Evolutionary conservation across 2,888 invertebrate genomes (phyloP), one percentile per base, ranked within the genome.

Genomic region (Ephialtes manifestator): DNA sequence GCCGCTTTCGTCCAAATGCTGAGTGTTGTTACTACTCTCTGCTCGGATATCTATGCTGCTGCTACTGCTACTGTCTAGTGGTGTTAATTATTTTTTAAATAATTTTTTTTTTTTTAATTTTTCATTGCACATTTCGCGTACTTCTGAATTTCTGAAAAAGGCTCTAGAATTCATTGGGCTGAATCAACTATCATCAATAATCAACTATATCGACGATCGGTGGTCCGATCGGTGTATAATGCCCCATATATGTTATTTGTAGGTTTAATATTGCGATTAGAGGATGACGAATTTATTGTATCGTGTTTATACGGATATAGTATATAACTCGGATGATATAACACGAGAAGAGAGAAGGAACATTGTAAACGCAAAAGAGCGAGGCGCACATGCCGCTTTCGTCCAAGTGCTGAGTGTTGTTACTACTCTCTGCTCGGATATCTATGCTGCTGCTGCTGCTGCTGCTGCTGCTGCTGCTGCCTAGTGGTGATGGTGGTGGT

Each of bases 1-100:
- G 71, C 55, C 63, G 81, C 77, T 76, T 84, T 76, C 81, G 81
- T 76, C 76, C 46, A 71, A 76, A 80, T 74, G 74, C 60, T 70
- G 55, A 80, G 72, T 77, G 71, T 48, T 58, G 72, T 71, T 68
- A 46, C 78, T 60, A 35, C 77, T 70, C 55, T 74, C 48, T 78
- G 65, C 88, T 88, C 89, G 89, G 89, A 90, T 92, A 92, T 92
- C 90, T 90, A 70, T 75, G 53, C 60, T 28, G 28, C 24, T n/a
- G n/a, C n/a, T n/a, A n/a, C n/a, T n/a, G n/a, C n/a, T n/a, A n/a
- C n/a, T n/a, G n/a, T n/a, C n/a, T n/a, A n/a, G n/a, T n/a, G n/a
- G n/a, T n/a, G n/a, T n/a, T n/a, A n/a, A n/a, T n/a, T n/a, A n/a
- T n/a, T n/a, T n/a, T n/a, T n/a, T n/a, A n/a, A n/a, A n/a, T n/a